Evolutionary conservation across 2,113 vertebrate species (phyloP), one percentile per base, ranked within the genome.

Genomic region (Myotis lucifugus): DNA sequence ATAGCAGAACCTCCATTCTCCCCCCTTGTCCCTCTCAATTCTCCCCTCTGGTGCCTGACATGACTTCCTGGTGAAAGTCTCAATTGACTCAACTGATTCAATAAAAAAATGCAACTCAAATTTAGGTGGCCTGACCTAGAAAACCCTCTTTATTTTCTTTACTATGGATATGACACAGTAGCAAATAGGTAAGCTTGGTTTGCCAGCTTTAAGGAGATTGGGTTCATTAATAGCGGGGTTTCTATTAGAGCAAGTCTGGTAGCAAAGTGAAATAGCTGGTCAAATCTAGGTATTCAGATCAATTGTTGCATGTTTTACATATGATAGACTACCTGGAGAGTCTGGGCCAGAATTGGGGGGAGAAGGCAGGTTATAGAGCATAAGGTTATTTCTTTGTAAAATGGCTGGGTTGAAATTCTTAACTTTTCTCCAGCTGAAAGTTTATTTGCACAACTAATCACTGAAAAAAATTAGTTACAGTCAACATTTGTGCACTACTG

Each of bases 381-480:
- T 46, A 64, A n/a, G 23, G 6, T 15, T 37, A 74, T 66, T 86
- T 89, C 50, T 18, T 59, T 72, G 56, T 34, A 69, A 19, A 64
- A 2, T 67, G 5, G 54, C 21, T 54, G 18, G 0, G 3, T 88
- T 94, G 21, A n/a, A 42, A 87, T 88, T 88, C 93, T 93, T 59
- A 85, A 66, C 10, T 29, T 72, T 23, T 69, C 9, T 88, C 6
- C 67, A 74, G 4, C 32, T 89, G 50, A 59, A 67, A 85, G 32
- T 86, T 32, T 93, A 14, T 67, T 91, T 95, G 5, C 14, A 70
- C 40, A 84, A 40, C 48, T 64, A 92, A 46, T 86, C 32, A n/a
- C 27, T 82, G 64, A 50, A 83, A 81, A 67, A 81, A 69, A 67
- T 50, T 70, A 73, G 78, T 86, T 54, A 61, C 6, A 50, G 9